phyloP scores from a whole-genome alignment of 2,888 invertebrate species.

The Noctua pronuba region DNA sequence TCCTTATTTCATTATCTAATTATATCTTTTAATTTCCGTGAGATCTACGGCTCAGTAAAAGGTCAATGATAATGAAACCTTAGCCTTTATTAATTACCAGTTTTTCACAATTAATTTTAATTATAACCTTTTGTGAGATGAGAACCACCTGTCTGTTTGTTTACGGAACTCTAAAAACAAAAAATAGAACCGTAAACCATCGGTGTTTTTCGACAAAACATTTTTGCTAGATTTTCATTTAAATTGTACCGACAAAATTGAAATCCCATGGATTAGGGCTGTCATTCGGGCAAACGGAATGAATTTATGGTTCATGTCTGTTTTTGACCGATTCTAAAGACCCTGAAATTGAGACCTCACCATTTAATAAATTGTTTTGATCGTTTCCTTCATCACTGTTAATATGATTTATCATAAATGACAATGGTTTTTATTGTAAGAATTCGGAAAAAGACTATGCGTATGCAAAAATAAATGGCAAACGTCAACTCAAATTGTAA shows the following conservation, averaged over 20 bases:
- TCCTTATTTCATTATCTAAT: not conserved
- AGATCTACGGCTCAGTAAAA: not conserved
- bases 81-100: not conserved
- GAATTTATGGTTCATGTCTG: slow-evolving; percentile 17
- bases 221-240: slow-evolving; percentile 50
- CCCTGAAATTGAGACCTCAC: not conserved
- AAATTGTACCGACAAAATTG: slow-evolving; percentile 42
- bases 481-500: not conserved
- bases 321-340: not conserved
- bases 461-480: not conserved
- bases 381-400: too few species aligned
- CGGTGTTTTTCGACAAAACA: slow-evolving; percentile 34
- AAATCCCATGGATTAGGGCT: slow-evolving; percentile 50
- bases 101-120: not conserved
- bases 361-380: not conserved
- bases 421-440: not conserved
- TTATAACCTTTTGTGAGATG: not conserved
- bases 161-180: slow-evolving; percentile 22
- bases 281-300: not conserved
- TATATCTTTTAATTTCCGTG: not conserved
- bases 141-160: not conserved
- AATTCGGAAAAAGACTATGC: not conserved
- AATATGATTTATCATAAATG: not conserved
- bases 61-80: not conserved
- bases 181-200: slow-evolving; percentile 18